phyloP scores from a whole-genome alignment of 1,140 invertebrate species.

The Drosophila biarmipes region DNA sequence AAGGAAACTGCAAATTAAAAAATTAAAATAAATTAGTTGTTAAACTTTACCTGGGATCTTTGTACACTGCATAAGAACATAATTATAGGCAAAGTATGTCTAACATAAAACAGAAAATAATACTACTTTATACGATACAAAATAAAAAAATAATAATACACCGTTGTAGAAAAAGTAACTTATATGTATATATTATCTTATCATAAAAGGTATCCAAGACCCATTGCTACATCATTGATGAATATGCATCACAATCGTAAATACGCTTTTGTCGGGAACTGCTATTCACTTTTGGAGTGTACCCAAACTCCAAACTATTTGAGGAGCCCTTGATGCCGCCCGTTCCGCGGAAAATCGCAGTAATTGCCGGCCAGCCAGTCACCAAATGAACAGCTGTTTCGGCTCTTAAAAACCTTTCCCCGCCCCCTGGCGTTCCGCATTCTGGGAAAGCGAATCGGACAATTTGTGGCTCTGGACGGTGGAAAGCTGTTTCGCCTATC shows the following conservation, averaged over 20 bases:
- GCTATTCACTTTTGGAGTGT: background rate
- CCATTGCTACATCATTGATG: too few species aligned
- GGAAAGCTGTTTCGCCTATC: slow-evolving; percentile 32
- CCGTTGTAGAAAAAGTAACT: too few species aligned
- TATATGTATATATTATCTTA: too few species aligned
- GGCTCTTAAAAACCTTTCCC: slow-evolving; percentile 12
- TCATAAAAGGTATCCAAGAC: background rate
- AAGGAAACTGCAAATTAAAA: too few species aligned
- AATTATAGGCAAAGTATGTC: too few species aligned
- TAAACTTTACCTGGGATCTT: too few species aligned
- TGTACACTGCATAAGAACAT: too few species aligned
- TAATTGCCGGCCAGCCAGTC: slow-evolving; percentile 27
- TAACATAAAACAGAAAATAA: too few species aligned
- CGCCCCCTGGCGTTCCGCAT: slow-evolving; percentile 29
- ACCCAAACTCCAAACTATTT: slow-evolving; percentile 1
- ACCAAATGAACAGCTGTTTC: slow-evolving; percentile 55
- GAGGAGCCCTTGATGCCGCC: background rate
- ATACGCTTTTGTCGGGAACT: background rate
- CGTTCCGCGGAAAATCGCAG: background rate
- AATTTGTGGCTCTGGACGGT: slow-evolving; percentile 9
- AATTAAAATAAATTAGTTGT: too few species aligned
- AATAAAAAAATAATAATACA: too few species aligned
- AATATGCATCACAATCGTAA: too few species aligned
- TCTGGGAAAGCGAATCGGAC: slow-evolving; percentile 28
- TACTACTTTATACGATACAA: too few species aligned